Conservation (phyloP, 2,888 invertebrate genomes). For the Pemphredon lugubris region DNA sequence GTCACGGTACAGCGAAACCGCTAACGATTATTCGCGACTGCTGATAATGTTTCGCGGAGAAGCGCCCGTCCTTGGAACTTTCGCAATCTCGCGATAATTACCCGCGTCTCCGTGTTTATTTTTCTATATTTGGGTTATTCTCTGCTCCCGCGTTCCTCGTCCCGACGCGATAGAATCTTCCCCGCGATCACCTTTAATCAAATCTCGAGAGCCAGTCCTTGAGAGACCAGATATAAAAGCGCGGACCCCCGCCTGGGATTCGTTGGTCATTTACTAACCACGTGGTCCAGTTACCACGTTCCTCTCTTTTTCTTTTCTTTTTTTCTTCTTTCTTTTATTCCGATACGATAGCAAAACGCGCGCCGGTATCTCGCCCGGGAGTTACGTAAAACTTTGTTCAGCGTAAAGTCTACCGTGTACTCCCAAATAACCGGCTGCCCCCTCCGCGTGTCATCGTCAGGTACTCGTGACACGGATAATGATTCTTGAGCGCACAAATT, state of each 20-base stretch:
- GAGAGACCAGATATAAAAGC: neutral
- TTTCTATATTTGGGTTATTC: neutral
- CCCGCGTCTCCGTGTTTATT: conserved; percentile 4
- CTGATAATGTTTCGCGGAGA: conserved; percentile 1
- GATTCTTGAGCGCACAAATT: conserved; percentile 32
- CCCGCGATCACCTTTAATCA: no score
- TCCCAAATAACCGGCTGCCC: neutral
- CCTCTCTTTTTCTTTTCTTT: neutral
- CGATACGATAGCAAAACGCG: conserved; percentile 27
- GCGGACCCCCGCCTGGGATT: neutral
- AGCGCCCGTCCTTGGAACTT: neutral
- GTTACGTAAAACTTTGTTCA: conserved; percentile 38
- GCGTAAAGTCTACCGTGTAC: conserved; percentile 7
- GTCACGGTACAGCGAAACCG: neutral
- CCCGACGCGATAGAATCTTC: neutral
- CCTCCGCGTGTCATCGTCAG: conserved; percentile 14
- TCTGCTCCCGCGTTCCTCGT: neutral
- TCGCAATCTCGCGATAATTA: conserved; percentile 5
- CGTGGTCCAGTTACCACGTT: conserved; percentile 23
- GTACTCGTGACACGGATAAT: conserved; percentile 37
- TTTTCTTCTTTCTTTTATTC: neutral
- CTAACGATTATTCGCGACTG: conserved; percentile 14
- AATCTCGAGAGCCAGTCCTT: no score
- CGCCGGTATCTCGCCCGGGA: conserved; percentile 14
- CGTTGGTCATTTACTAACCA: conserved; percentile 44